phyloP scores from a whole-genome alignment of 2,113 vertebrate species.

The Nanger granti region DNA sequence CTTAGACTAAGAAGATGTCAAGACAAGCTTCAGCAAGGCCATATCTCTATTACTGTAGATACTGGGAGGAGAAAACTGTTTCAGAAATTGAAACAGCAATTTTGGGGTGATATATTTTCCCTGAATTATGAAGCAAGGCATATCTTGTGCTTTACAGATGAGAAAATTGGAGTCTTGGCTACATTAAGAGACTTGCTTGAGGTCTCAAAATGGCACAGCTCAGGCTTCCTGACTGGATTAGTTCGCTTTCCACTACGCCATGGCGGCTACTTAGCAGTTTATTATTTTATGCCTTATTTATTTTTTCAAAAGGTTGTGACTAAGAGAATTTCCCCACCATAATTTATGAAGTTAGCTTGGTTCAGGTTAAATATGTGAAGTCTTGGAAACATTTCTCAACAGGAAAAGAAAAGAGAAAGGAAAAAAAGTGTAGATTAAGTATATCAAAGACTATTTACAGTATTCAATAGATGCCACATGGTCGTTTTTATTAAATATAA shows the following conservation, averaged over 20 bases:
- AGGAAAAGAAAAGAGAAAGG: background rate
- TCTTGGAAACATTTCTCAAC: background rate
- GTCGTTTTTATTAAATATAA: slow-evolving; percentile 23
- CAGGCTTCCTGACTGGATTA: background rate
- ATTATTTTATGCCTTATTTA: slow-evolving; percentile 32
- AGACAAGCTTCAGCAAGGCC: background rate
- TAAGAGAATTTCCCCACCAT: background rate
- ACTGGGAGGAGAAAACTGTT: background rate
- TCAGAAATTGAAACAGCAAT: slow-evolving; percentile 22
- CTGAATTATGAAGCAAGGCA: background rate
- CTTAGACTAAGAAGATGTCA: background rate
- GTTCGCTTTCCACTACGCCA: background rate
- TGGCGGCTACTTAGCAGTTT: slow-evolving; percentile 19
- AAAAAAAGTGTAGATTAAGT: background rate
- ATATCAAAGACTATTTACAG: background rate
- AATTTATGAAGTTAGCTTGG: slow-evolving; percentile 22
- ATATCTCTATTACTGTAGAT: background rate
- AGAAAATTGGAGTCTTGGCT: background rate
- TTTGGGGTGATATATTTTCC: background rate
- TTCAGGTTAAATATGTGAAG: slow-evolving; percentile 39
- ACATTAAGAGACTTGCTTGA: background rate
- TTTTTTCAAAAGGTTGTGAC: background rate
- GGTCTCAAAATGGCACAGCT: background rate
- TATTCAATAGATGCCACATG: background rate
- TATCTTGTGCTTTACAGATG: background rate